A percentile compares a stretch with the other conserved stretches of the same genome.
phyloP scores from a whole-genome alignment of 2,113 vertebrate genomes.

The Oryctolagus cuniculus region DNA sequence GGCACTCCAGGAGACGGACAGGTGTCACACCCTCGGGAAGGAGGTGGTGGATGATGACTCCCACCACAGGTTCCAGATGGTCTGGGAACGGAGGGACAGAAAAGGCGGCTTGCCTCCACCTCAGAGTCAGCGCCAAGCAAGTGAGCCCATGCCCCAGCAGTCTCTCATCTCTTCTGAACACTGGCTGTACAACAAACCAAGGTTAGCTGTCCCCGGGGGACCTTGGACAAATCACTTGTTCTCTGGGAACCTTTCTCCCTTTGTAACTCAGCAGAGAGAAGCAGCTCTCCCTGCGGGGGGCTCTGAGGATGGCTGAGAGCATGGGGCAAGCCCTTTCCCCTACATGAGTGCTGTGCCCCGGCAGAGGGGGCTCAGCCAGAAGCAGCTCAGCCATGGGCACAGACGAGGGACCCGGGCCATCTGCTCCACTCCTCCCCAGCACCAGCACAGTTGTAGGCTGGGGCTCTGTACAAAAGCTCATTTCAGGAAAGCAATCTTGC shows the following conservation, averaged over 20 bases:
- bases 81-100: background rate
- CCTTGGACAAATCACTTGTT: constrained; percentile 67
- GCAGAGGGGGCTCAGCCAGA: background rate
- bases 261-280: background rate
- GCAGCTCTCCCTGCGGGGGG: background rate
- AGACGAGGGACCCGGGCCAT: background rate
- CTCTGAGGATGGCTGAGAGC: background rate
- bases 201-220: background rate
- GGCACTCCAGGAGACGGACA: background rate
- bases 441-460: background rate
- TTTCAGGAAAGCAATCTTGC: background rate
- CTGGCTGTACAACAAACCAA: background rate
- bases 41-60: background rate
- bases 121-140: background rate
- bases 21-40: background rate
- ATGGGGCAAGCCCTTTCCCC: too few relatives aligned
- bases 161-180: background rate
- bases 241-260: constrained; percentile 16
- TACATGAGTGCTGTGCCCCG: background rate
- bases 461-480: background rate
- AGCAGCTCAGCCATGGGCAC: background rate
- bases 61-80: background rate
- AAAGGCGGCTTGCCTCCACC: background rate
- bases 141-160: background rate
- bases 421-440: background rate